These are phyloP conservation scores for Frankliniella fusca DNA, from an alignment of 2,888 invertebrate genomes.

Conservation along the genomic window DNA sequence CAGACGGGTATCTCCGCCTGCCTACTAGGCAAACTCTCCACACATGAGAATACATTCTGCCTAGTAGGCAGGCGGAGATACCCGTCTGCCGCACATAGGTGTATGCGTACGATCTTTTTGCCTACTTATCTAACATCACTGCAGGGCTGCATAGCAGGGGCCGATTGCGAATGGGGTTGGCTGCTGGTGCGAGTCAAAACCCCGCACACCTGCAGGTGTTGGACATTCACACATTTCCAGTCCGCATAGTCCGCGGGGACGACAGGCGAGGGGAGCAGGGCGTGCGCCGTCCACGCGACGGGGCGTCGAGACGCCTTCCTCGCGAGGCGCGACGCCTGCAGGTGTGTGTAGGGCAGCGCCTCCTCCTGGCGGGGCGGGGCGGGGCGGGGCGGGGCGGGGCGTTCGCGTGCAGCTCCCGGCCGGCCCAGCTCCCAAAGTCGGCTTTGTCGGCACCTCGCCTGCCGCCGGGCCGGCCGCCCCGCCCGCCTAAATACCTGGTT, in stretches of 20 bases:
- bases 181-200: too few species aligned
- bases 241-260: background rate
- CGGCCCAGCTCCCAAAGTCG: background rate
- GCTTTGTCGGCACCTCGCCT: background rate
- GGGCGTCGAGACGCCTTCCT: background rate
- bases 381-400: background rate
- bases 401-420: slow-evolving; percentile 1
- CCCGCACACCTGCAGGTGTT: too few species aligned
- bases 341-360: background rate
- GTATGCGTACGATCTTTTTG: too few species aligned
- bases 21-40: too few species aligned
- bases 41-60: too few species aligned
- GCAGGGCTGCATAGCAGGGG: too few species aligned
- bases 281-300: slow-evolving; percentile 1
- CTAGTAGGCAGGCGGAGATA: too few species aligned
- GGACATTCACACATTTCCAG: background rate
- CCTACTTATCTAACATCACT: too few species aligned
- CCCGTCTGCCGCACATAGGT: too few species aligned
- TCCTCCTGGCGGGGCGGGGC: background rate
- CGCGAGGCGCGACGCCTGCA: background rate
- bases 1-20: too few species aligned
- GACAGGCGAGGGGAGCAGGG: background rate
- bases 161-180: too few species aligned
- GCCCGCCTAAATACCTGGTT: slow-evolving; percentile 4
- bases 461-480: background rate